Conservation (phyloP, 2,888 invertebrate species). For the Dicyrtoma fusca region DNA sequence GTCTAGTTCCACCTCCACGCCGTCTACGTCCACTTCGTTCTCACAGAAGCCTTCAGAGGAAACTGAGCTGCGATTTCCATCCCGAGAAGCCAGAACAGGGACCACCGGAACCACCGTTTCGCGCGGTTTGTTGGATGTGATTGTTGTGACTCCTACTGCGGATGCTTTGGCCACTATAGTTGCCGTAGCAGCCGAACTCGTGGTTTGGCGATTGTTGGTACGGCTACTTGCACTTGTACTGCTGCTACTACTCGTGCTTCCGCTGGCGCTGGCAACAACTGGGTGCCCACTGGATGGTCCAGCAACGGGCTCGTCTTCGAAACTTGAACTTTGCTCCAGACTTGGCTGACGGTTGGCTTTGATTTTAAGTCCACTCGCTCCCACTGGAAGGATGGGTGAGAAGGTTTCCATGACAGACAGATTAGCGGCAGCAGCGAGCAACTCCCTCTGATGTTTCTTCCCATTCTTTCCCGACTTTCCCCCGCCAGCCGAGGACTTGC, state of each 20-base stretch:
- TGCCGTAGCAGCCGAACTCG: neutral
- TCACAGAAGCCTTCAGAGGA: slow-evolving; percentile 97
- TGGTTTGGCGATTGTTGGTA: neutral
- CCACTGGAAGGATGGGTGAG: slow-evolving; percentile 17
- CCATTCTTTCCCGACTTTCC: slow-evolving; percentile 39
- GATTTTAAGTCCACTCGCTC: slow-evolving; percentile 54
- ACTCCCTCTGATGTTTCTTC: slow-evolving; percentile 36
- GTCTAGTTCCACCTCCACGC: slow-evolving; percentile 36
- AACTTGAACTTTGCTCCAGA: slow-evolving; percentile 49
- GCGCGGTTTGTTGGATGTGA: neutral
- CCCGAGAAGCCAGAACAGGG: slow-evolving; percentile 58
- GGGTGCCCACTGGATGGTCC: slow-evolving; percentile 40
- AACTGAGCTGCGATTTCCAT: slow-evolving; percentile 87
- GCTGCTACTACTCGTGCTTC: neutral
- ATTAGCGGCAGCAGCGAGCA: slow-evolving; percentile 11
- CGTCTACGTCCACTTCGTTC: slow-evolving; percentile 77
- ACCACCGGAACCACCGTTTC: neutral
- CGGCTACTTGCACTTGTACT: neutral
- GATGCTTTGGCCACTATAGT: neutral
- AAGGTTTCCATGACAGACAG: neutral
- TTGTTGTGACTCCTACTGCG: neutral
- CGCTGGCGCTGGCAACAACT: neutral
- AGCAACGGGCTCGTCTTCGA: slow-evolving; percentile 49
- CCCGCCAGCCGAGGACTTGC: slow-evolving; percentile 1
- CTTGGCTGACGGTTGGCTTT: slow-evolving; percentile 45